These are phyloP conservation scores for Pitta sordida DNA, from an alignment of 2,113 vertebrate species.

Conservation along the genomic window DNA sequence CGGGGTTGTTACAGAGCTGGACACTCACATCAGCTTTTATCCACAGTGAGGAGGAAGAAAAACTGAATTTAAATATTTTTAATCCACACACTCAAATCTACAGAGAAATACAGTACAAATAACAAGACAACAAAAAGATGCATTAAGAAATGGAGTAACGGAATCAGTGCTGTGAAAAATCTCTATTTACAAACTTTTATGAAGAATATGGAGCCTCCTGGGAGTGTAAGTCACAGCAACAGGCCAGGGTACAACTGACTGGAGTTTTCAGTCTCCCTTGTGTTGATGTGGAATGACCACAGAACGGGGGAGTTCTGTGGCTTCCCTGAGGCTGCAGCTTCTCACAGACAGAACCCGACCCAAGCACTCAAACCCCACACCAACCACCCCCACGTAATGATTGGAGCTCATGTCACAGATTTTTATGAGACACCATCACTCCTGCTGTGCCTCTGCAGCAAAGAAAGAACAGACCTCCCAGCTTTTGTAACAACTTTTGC, in stretches of 20 bases:
- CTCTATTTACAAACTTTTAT: not conserved
- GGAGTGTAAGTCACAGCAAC: not conserved
- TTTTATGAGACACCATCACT: not conserved
- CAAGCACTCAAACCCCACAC: not conserved
- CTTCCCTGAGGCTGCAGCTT: not conserved
- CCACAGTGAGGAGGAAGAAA: not conserved
- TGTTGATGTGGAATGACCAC: not conserved
- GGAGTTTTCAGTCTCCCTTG: not conserved
- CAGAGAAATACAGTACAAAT: slow-evolving; percentile 15
- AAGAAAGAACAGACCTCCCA: not conserved
- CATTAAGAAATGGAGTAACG: not conserved
- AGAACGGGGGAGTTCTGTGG: not conserved
- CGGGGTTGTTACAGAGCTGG: not conserved
- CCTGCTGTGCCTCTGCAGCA: not conserved
- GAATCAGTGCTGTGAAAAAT: not conserved
- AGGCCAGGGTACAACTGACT: not conserved
- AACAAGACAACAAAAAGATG: not conserved
- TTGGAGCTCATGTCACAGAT: not conserved
- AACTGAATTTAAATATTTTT: slow-evolving; percentile 36
- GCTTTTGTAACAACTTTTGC: not conserved
- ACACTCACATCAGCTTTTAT: not conserved
- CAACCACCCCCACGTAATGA: rapidly evolving
- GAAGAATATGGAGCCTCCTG: not conserved
- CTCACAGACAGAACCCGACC: not conserved
- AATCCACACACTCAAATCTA: slow-evolving; percentile 24